Base-by-base conservation (phyloP, 2,113 vertebrate genomes). In the Etheostoma spectabile region DNA sequence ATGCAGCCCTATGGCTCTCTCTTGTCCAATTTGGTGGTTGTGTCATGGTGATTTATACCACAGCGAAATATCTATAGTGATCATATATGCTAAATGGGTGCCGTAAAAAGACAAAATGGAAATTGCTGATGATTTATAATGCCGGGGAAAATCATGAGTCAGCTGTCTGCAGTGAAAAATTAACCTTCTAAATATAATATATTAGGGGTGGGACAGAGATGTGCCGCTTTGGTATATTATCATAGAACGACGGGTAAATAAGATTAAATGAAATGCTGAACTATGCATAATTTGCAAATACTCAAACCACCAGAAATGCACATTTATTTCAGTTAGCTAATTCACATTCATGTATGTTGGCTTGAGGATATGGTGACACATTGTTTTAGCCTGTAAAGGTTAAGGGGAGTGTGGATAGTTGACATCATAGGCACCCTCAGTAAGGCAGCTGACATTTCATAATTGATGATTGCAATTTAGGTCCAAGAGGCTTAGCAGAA, bases 401-500 rank as follows among this genome's bases (percentile, higher is more conserved):
- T 22, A 59, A 78, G 62, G 24, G 67, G 45, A 74, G 38, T 70
- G 73, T 65, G 66, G 60, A 68, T 69, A n/a, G 52, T 78, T 80
- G 74, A 84, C 77, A 79, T 90, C 52, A 56, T 7, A 61, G 64
- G 3, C 38, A 19, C 49, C 48, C 69, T 84, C 60, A 65, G 74
- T 42, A 13, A 57, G 55, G 70, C 57, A 60, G 61, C 70, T 92
- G 87, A 85, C 77, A 87, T 86, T 88, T 86, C 5, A 73, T 88
- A 92, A 93, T 84, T 91, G 92, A 94, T 93, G 82, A 91, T 85
- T 88, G 83, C 80, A 92, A 93, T 94, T 92, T 90, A 89, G 77
- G 81, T 72, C 61, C 68, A n/a, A 52, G 76, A 84, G 82, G 79
- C 76, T 88, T 79, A 82, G 89, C 74, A 63, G 78, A 86, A 84